Evolutionary conservation across 1,140 invertebrate species (phyloP).

Genomic region (Kradibia gibbosae): DNA sequence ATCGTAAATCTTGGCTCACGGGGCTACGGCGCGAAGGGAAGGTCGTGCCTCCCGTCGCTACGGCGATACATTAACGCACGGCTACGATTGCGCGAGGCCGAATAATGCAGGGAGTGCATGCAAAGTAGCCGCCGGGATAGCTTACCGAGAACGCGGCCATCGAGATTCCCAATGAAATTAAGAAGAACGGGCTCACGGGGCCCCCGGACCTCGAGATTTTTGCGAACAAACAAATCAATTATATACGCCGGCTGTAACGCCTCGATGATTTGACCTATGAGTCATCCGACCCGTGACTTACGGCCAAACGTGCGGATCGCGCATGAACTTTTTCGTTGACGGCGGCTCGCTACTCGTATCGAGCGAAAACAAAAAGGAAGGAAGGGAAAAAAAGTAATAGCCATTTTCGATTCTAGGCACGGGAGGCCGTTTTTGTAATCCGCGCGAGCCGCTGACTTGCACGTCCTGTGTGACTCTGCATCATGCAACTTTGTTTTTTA

Average conservation of each 20-base stretch:
- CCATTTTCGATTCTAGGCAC: constrained; percentile 45
- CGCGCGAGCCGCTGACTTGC: constrained; percentile 28
- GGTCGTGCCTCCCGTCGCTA: not conserved
- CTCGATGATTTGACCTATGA: constrained; percentile 56
- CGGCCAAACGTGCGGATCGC: constrained; percentile 43
- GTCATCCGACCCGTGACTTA: constrained; percentile 49
- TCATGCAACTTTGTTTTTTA: constrained; percentile 33
- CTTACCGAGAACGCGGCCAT: not conserved
- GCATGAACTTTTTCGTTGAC: constrained; percentile 33
- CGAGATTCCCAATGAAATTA: constrained; percentile 40
- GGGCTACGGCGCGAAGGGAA: too few species aligned
- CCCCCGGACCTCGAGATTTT: constrained; percentile 50
- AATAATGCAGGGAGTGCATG: not conserved
- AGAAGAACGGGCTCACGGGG: constrained; percentile 17
- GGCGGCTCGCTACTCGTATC: not conserved
- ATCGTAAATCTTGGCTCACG: too few species aligned
- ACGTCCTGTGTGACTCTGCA: constrained; percentile 33
- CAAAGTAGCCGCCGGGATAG: not conserved
- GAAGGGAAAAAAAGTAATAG: constrained; percentile 23
- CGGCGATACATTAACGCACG: not conserved
- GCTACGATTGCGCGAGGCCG: not conserved
- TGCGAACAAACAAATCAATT: constrained; percentile 61
- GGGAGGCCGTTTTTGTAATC: constrained; percentile 26
- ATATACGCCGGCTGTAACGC: constrained; percentile 44
- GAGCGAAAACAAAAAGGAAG: constrained; percentile 18